Base-by-base conservation (phyloP, 53 echinoderm and acorn worm genomes). In the Luidia sarsii region DNA sequence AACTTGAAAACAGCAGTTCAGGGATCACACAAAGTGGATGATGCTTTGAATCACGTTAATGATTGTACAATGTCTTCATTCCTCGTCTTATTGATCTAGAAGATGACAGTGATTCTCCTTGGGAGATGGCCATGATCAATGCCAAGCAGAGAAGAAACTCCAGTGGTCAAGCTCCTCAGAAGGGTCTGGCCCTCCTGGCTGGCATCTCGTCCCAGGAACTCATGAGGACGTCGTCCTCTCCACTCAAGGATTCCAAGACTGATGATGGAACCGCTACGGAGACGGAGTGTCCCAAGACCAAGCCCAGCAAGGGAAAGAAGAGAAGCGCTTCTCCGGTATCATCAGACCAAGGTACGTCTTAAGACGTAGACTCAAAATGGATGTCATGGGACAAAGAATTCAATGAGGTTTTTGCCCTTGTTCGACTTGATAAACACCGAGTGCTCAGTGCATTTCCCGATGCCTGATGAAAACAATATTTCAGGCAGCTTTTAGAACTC, bases 141-240 rank as follows among this genome's bases (percentile, higher is more conserved):
- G 73, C 88, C 49, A 74, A 77, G 61, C 77, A 60, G 61, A 77
- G 59, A 30, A 37, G 60, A 28, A 77, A 77, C 77, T 48, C 74
- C 18, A 37, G 52, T 30, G 60, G 64, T 29, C 49, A 79, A 0
- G 39, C 79, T 23, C 65, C 39, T 21, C 94, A 91, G 86, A 94
- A 94, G 41, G 91, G 94, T 0, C 91, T 91, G 15, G 91, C 91
- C 18, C 83, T 94, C 36, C 66, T 94, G 28, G 94, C 91, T 35
- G 90, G 86, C 13, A 88, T 90, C 70, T 91, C 89, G 5, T 88
- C 94, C 57, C 85, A 84, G 73, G 73, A 84, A 53, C 63, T 63
- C 72, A 84, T 72, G 64, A 84, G 73, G 57, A 83, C 70, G 48
- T 50, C 48, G 35, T 53, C 56, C 52, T 53, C 56, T 53, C 68